Base-by-base conservation (phyloP, 2,113 vertebrate genomes). In the Cheirogaleus medius region DNA sequence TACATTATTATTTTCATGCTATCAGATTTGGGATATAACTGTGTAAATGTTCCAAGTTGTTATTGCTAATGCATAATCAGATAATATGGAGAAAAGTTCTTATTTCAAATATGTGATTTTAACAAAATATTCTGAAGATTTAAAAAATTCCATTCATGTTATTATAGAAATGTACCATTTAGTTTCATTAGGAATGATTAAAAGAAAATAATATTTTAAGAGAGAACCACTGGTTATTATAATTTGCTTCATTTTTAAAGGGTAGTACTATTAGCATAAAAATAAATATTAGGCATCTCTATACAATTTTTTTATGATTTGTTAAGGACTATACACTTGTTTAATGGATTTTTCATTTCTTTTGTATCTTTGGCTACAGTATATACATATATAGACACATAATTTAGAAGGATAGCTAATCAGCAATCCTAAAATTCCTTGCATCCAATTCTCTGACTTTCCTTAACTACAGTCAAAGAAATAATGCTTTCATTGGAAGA, bases 1-100 rank as follows among this genome's bases (percentile, higher is more conserved):
- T 92, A 76, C 90, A 94, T 91, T 97, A 94, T 84, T 96, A 95
- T 74, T 87, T 68, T 54, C 14, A 58, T 85, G 32, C 27, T 84
- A 95, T 92, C 6, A 91, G n/a, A 39, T 56, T n/a, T 76, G 20
- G 54, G 3, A 54, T 90, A 23, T 15, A 93, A 66, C 21, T 56
- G 21, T 94, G 2, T 66, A 44, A 87, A 47, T 71, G 0, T 77
- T 71, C 21, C 13, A 56, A 85, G 29, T 91, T 93, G n/a, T 82
- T 69, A 92, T 27, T 84, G 77, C 56, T 90, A 84, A 84, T 66
- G 8, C 87, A 8, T 84, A 90, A 83, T 47, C 92, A 23, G 9
- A 84, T 60, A 90, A 64, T 47, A 58, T 78, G 8, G 23, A 39
- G 39, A 74, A 60, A 74, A 34, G 1, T 39, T 71, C 15, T 78